phyloP scores from a whole-genome alignment of 2,888 invertebrate genomes.

The Xylocampa areola region DNA sequence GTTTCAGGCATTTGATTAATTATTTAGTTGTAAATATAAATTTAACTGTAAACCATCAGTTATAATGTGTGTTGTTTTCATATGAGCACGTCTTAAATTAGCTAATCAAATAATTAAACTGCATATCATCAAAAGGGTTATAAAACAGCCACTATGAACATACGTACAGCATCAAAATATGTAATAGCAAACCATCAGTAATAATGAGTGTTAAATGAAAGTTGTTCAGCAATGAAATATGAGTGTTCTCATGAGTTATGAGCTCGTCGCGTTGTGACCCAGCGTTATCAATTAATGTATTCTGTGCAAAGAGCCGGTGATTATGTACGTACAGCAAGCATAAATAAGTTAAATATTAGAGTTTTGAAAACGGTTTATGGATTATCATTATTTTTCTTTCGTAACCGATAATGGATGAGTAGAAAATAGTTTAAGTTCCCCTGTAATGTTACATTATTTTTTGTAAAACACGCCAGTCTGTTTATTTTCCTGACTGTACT shows the following conservation, averaged over 20 bases:
- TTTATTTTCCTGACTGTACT: slow-evolving; percentile 37
- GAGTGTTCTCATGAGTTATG: slow-evolving; percentile 76
- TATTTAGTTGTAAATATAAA: too few species aligned
- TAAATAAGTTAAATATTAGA: too few species aligned
- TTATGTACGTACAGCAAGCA: too few species aligned
- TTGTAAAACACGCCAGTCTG: too few species aligned
- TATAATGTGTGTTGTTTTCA: too few species aligned
- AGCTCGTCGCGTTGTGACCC: slow-evolving; percentile 72
- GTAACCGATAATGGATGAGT: too few species aligned
- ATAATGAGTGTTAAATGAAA: slow-evolving; percentile 66
- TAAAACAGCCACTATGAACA: slow-evolving; percentile 7
- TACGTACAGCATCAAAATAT: slow-evolving; percentile 9
- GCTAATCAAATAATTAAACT: slow-evolving; percentile 41
- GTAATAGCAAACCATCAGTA: slow-evolving; percentile 43
- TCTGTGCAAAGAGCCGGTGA: slow-evolving; percentile 68
- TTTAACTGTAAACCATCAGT: too few species aligned
- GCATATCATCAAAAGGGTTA: slow-evolving; percentile 20
- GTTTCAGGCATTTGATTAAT: too few species aligned
- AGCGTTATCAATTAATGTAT: slow-evolving; percentile 83
- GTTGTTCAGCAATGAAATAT: slow-evolving; percentile 74
- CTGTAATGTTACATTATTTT: too few species aligned
- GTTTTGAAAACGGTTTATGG: too few species aligned
- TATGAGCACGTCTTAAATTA: slow-evolving; percentile 12
- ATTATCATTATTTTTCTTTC: too few species aligned
- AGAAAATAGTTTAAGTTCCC: too few species aligned